Conservation (phyloP, 1,140 invertebrate species). For the Diplogasteroides magnus region DNA sequence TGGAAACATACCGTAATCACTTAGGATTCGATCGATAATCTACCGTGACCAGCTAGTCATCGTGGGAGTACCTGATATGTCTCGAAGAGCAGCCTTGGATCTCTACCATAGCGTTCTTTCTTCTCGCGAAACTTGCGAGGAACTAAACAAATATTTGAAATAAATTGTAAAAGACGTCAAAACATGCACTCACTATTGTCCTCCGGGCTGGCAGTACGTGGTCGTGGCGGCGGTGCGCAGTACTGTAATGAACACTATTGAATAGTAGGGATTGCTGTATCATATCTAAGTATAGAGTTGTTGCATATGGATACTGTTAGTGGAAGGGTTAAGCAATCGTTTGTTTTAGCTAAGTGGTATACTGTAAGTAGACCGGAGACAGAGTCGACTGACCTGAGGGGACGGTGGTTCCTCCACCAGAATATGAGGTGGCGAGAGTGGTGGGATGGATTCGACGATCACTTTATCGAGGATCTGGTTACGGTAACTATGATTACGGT, state of each 20-base stretch:
- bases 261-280: too few relatives aligned
- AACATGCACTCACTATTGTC: neutral
- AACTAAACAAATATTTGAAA: conserved; percentile 19
- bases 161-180: conserved; percentile 10
- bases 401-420: neutral
- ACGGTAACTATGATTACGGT: too few relatives aligned
- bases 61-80: too few relatives aligned
- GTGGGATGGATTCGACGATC: neutral
- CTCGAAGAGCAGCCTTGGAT: conserved; percentile 47
- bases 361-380: neutral
- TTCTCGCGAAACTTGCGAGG: conserved; percentile 50
- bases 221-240: neutral
- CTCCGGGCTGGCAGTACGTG: conserved; percentile 5
- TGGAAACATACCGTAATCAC: too few relatives aligned
- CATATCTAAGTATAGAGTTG: conserved; percentile 1
- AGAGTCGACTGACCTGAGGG: neutral
- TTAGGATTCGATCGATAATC: too few relatives aligned
- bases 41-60: too few relatives aligned
- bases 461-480: neutral
- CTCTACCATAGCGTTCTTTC: conserved; percentile 53
- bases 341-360: neutral
- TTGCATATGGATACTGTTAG: conserved; percentile 3
- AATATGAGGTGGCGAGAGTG: neutral
- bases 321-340: neutral
- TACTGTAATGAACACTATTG: too few relatives aligned